phyloP scores from a whole-genome alignment of 1,140 invertebrate genomes.

The Tachypleus tridentatus region DNA sequence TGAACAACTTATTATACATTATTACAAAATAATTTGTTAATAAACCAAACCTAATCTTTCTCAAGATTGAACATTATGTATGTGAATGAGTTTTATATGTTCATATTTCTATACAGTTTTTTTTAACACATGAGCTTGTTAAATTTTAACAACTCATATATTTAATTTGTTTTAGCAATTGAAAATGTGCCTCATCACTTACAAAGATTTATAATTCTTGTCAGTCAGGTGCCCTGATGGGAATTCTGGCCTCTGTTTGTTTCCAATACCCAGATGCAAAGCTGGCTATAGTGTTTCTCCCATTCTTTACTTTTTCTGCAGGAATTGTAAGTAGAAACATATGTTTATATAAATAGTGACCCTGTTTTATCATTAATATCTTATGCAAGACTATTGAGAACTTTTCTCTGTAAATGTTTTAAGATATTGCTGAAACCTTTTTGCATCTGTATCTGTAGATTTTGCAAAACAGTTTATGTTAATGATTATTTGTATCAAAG shows the following conservation, averaged over 20 bases:
- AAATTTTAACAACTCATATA: slow-evolving; percentile 6
- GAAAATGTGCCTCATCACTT: slow-evolving; percentile 7
- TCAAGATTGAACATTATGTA: no score
- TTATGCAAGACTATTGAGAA: no score
- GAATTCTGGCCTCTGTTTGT: slow-evolving; percentile 73
- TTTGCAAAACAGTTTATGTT: no score
- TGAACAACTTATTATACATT: no score
- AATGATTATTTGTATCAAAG: no score
- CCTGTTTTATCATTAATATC: background rate
- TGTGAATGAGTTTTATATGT: no score
- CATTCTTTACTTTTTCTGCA: slow-evolving; percentile 74
- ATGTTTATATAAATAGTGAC: background rate
- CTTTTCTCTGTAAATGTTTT: no score
- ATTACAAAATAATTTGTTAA: no score
- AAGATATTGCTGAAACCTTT: no score
- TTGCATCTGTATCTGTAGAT: no score
- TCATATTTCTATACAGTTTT: slow-evolving; percentile 1
- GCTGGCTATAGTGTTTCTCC: slow-evolving; percentile 80
- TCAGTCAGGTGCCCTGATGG: slow-evolving; percentile 89
- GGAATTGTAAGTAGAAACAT: slow-evolving; percentile 46
- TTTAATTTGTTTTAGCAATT: slow-evolving; percentile 1
- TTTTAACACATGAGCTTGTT: no score
- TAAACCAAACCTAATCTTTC: no score
- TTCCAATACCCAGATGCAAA: slow-evolving; percentile 68
- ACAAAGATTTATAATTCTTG: slow-evolving; percentile 28